Conservation (phyloP, 1,140 invertebrate species). For the Nasonia longicornis region DNA sequence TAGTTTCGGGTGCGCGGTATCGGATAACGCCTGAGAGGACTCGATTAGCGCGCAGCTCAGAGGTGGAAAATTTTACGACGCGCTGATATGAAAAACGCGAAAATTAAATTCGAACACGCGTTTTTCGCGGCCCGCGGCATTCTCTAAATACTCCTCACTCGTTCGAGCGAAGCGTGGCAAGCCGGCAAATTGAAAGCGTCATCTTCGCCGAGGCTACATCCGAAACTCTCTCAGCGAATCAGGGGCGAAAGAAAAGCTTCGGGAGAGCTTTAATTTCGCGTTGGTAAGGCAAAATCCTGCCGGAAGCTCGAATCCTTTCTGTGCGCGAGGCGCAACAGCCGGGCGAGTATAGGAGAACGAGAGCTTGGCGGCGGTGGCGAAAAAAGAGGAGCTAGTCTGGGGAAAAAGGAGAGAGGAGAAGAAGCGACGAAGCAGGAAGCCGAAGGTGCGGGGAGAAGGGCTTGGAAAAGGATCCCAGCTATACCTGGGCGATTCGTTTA, state of each 20-base stretch:
- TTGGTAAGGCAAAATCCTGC: neutral
- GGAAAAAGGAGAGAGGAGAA: neutral
- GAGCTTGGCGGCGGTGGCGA: no score
- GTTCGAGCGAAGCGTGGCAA: no score
- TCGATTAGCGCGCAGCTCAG: neutral
- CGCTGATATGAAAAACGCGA: no score
- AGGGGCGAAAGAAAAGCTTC: neutral
- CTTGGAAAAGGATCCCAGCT: neutral
- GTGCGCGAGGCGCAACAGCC: neutral
- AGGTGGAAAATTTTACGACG: no score
- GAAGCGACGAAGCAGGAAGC: neutral
- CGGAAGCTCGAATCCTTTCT: neutral
- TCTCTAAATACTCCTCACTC: neutral
- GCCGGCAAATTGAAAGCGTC: neutral
- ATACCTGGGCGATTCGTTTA: conserved; percentile 16
- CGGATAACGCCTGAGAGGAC: neutral
- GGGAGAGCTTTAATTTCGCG: neutral
- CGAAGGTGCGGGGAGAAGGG: neutral
- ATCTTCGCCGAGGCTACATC: neutral
- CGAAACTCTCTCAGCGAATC: neutral
- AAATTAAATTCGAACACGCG: no score
- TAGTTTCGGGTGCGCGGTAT: neutral
- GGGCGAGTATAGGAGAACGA: no score
- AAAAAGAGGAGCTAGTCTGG: neutral
- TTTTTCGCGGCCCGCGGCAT: neutral